phyloP scores from a whole-genome alignment of 2,113 vertebrate genomes.

The Cebus imitator region DNA sequence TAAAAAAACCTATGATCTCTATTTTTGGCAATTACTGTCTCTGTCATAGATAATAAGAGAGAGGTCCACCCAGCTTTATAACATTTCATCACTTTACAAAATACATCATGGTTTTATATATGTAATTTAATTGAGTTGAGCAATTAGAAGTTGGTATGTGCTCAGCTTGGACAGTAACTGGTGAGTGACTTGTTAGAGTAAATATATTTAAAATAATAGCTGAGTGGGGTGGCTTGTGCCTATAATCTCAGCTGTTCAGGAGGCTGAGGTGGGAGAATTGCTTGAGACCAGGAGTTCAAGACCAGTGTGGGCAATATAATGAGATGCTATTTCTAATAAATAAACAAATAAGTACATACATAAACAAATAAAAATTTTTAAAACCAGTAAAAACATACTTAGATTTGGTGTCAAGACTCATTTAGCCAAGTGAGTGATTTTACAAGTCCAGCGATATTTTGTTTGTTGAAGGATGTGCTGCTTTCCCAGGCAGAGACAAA shows the following conservation, averaged over 20 bases:
- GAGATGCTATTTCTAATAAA: too few species aligned
- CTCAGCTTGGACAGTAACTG: neutral
- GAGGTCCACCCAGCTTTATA: rapidly evolving
- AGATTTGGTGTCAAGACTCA: neutral
- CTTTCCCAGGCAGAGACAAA: neutral
- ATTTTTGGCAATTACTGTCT: neutral
- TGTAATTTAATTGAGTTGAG: neutral
- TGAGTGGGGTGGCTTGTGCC: too few species aligned
- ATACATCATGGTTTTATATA: neutral
- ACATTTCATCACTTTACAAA: neutral
- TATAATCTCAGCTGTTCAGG: too few species aligned
- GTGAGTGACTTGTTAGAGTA: neutral
- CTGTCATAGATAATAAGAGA: neutral
- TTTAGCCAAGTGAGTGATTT: neutral
- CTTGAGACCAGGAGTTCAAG: too few species aligned
- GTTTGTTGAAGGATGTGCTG: neutral
- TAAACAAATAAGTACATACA: too few species aligned
- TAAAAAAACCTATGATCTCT: neutral
- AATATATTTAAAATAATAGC: neutral
- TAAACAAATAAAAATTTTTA: too few species aligned
- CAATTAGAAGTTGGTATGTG: neutral
- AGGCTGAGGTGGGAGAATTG: too few species aligned
- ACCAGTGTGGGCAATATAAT: too few species aligned
- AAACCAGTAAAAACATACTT: neutral
- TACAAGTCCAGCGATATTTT: neutral